Conservation (phyloP, 2,113 vertebrate species). For the Chionomys nivalis region DNA sequence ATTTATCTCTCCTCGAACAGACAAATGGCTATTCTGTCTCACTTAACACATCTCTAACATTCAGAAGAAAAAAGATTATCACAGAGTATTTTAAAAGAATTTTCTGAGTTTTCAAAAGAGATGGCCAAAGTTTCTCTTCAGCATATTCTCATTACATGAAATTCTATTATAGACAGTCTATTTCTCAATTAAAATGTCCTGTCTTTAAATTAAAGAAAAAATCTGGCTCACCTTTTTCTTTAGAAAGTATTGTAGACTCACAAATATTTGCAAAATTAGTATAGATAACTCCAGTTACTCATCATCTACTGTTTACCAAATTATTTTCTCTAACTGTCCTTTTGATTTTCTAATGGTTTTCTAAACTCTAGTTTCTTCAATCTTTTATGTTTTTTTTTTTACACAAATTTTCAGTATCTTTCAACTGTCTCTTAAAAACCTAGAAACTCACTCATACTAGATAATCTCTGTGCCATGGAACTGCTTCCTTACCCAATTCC, state of each 20-base stretch:
- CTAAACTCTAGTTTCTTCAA: constrained; percentile 3
- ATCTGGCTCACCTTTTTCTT: constrained; percentile 19
- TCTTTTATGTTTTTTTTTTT: background rate
- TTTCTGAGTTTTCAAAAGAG: background rate
- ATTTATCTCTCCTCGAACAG: background rate
- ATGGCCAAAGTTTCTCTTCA: background rate
- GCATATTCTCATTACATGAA: background rate
- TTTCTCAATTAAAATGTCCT: constrained; percentile 13
- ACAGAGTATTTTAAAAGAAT: constrained; percentile 1
- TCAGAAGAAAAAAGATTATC: background rate
- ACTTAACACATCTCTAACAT: background rate
- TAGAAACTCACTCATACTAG: background rate
- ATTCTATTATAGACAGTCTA: constrained; percentile 26
- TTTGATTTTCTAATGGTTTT: constrained; percentile 12
- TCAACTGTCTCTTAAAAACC: background rate
- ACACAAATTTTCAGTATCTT: background rate
- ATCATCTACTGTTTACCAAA: background rate
- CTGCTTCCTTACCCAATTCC: background rate
- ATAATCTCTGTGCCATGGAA: background rate
- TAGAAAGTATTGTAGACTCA: constrained; percentile 42
- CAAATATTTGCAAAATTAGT: background rate
- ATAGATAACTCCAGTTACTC: background rate
- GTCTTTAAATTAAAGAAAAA: background rate
- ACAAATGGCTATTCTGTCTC: background rate
- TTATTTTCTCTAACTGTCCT: background rate